Percentiles rank a stretch among this genome's conserved stretches.
Conservation (phyloP, 2,888 invertebrate species). For the Eudasyphora cyanicolor region DNA sequence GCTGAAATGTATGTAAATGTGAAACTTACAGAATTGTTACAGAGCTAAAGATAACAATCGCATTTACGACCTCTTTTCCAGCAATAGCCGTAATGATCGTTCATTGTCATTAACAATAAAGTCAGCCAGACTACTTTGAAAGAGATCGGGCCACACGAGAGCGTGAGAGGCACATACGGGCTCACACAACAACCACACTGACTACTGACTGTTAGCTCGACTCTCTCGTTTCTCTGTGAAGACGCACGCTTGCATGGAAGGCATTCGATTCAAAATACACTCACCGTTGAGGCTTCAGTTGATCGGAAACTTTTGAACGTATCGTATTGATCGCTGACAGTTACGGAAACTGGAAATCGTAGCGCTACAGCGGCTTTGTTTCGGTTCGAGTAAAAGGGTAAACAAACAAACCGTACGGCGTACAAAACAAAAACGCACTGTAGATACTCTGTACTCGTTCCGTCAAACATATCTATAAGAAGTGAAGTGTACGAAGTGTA, state of each 20-base stretch:
- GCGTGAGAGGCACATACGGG: too few relatives aligned
- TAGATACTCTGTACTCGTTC: background rate
- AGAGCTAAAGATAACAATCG: too few relatives aligned
- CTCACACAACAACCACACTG: too few relatives aligned
- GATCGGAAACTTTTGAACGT: constrained; percentile 48
- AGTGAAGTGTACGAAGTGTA: background rate
- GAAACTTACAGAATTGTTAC: too few relatives aligned
- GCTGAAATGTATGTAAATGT: too few relatives aligned
- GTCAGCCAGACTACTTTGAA: too few relatives aligned
- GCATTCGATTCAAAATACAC: background rate
- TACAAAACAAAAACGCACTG: background rate
- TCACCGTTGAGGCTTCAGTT: constrained; percentile 50
- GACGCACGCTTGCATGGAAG: constrained; percentile 16
- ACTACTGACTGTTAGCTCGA: too few relatives aligned
- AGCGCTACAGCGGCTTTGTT: background rate
- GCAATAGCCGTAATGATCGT: too few relatives aligned
- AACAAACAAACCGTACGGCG: background rate
- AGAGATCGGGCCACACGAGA: too few relatives aligned
- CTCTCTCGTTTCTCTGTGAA: background rate
- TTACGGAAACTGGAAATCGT: constrained; percentile 41
- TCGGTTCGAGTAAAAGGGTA: too few relatives aligned
- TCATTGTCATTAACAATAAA: too few relatives aligned
- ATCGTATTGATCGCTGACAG: constrained; percentile 33
- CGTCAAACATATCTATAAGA: background rate
- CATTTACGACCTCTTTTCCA: too few relatives aligned